Percentiles rank a stretch among this genome's conserved stretches.
phyloP scores from a whole-genome alignment of 2,113 vertebrate genomes.

The Proterorhinus semilunaris region DNA sequence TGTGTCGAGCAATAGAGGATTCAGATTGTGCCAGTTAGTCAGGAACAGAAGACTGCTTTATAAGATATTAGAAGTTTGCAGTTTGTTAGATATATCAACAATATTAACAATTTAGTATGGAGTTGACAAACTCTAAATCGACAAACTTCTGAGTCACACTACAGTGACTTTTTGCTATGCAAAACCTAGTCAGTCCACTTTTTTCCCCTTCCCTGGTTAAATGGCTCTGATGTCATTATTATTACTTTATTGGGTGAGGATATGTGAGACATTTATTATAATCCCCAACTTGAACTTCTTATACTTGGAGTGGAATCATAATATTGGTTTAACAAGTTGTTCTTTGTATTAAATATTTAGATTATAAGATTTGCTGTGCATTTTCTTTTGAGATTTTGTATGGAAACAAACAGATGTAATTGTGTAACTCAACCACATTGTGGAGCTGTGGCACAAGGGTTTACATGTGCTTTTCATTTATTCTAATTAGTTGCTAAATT shows the following conservation, averaged over 20 bases:
- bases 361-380: background rate
- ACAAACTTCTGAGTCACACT: too few relatives aligned
- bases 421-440: conserved; percentile 39
- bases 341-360: background rate
- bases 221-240: background rate
- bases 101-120: too few relatives aligned
- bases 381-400: background rate
- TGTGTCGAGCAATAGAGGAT: background rate
- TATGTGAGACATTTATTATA: background rate
- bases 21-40: background rate
- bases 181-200: background rate
- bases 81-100: background rate
- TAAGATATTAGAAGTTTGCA: background rate
- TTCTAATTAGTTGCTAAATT: background rate
- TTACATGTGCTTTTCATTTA: too few relatives aligned
- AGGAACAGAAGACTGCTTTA: background rate
- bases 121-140: too few relatives aligned
- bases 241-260: background rate
- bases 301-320: background rate
- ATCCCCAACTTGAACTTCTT: background rate
- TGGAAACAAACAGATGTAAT: background rate
- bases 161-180: background rate
- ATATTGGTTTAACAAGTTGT: background rate
- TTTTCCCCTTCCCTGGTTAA: background rate
- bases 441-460: conserved; percentile 57